A percentile compares a stretch with the other conserved stretches of the same genome.
Conservation (phyloP, 2,888 invertebrate genomes). For the Trichogramma evanescens region DNA sequence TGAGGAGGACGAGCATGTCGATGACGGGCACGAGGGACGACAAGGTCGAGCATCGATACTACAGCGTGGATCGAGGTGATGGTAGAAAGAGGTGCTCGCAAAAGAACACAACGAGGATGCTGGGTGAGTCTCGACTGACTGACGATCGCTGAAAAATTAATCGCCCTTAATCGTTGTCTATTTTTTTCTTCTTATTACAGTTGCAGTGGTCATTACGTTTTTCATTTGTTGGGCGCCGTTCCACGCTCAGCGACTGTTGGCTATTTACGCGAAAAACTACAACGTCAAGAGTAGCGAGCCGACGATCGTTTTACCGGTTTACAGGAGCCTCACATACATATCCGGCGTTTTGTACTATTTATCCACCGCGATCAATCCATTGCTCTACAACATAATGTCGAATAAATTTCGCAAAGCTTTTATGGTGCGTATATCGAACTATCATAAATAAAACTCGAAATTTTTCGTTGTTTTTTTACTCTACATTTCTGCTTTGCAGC, state of each 20-base stretch:
- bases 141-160: neutral
- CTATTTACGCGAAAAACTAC: conserved; percentile 60
- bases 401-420: conserved; percentile 65
- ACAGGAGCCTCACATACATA: conserved; percentile 53
- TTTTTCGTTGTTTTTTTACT: no score
- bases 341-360: conserved; percentile 63
- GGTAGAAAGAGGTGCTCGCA: conserved; percentile 50
- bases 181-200: conserved; percentile 51
- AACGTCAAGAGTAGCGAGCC: conserved; percentile 33
- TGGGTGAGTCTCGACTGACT: conserved; percentile 55
- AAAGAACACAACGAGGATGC: conserved; percentile 67
- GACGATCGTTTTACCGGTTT: conserved; percentile 49
- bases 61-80: conserved; percentile 46
- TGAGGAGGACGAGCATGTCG: conserved; percentile 54
- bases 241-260: conserved; percentile 81
- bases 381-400: conserved; percentile 66
- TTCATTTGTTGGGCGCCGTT: conserved; percentile 89
- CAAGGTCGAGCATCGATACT: conserved; percentile 54
- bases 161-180: neutral
- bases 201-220: conserved; percentile 76
- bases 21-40: conserved; percentile 52
- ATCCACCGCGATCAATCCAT: conserved; percentile 64
- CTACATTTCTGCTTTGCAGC: no score
- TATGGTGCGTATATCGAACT: conserved; percentile 46
- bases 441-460: no score